Conservation (phyloP, 2,888 invertebrate species). For the Drosophila yooni region DNA sequence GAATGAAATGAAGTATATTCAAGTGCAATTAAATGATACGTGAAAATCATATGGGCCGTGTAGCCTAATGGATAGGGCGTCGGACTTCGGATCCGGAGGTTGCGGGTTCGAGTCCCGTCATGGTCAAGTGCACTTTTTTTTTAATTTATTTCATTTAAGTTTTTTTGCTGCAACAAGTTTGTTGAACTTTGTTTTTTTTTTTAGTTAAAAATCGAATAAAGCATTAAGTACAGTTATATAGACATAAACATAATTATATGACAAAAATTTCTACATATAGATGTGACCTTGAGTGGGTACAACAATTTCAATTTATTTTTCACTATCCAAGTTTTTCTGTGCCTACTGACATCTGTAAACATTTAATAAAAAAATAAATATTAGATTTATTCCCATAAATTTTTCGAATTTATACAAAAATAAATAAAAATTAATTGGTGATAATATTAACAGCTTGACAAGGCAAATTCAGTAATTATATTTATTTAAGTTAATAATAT, state of each 20-base stretch:
- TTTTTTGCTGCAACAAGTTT: background rate
- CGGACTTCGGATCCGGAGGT: conserved; percentile 19
- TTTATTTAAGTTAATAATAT: background rate
- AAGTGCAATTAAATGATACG: background rate
- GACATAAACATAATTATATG: background rate
- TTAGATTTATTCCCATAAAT: background rate
- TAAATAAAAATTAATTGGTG: background rate
- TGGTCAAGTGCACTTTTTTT: background rate
- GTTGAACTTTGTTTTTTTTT: background rate
- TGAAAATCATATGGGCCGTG: background rate
- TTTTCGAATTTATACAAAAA: background rate
- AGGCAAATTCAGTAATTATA: background rate
- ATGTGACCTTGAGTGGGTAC: background rate
- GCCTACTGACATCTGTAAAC: background rate
- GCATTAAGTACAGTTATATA: background rate
- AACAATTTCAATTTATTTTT: background rate
- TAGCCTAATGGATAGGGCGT: conserved; percentile 18
- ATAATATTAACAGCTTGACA: background rate
- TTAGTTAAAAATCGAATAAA: accelerated
- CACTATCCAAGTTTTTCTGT: background rate
- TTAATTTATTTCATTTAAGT: background rate
- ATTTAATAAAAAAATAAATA: background rate
- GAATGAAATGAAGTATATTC: background rate
- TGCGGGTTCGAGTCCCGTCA: conserved; percentile 17
- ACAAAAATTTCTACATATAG: background rate